A percentile compares a stretch with the other conserved stretches of the same genome.
Conservation (phyloP, 2,888 invertebrate species). For the Sabellastarte sp. region DNA sequence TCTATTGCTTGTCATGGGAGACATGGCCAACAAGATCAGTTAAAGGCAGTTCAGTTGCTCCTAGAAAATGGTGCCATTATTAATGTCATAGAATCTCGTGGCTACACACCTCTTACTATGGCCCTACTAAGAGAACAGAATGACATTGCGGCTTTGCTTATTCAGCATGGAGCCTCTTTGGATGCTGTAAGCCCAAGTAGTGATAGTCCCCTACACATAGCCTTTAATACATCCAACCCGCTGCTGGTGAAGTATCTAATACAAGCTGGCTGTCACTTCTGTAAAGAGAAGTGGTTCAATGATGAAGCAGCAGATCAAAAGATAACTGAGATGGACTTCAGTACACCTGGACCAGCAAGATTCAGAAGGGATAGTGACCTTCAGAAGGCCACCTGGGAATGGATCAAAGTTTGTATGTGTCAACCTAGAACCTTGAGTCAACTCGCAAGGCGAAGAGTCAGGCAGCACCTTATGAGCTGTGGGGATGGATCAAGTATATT, state of each 20-base stretch:
- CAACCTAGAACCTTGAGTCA: slow-evolving; percentile 10
- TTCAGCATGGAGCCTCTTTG: slow-evolving; percentile 23
- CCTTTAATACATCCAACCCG: slow-evolving; percentile 20
- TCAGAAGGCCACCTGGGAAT: slow-evolving; percentile 18
- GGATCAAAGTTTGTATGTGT: slow-evolving; percentile 13
- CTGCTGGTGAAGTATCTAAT: slow-evolving; percentile 24
- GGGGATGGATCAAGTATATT: neutral
- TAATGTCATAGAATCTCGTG: slow-evolving; percentile 18
- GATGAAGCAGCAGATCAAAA: slow-evolving; percentile 8
- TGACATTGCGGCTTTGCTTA: slow-evolving; percentile 17
- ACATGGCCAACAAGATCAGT: slow-evolving; percentile 7
- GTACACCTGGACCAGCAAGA: slow-evolving; percentile 12
- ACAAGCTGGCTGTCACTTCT: slow-evolving; percentile 17
- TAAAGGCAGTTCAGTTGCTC: slow-evolving; percentile 15
- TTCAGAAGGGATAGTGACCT: slow-evolving; percentile 7
- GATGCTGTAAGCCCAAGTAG: slow-evolving; percentile 3
- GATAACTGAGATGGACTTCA: slow-evolving; percentile 16
- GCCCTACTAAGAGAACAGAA: slow-evolving; percentile 22
- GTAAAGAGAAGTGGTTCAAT: slow-evolving; percentile 18
- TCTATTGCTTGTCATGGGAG: slow-evolving; percentile 18
- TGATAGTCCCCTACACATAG: slow-evolving; percentile 22
- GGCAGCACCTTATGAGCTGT: neutral
- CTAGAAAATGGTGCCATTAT: slow-evolving; percentile 18
- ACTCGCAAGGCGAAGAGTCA: neutral
- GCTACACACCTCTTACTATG: slow-evolving; percentile 20